Percentiles rank a stretch among this genome's conserved stretches.
Conservation (phyloP, 2,888 invertebrate genomes). For the Mimumesa dahlbomi region DNA sequence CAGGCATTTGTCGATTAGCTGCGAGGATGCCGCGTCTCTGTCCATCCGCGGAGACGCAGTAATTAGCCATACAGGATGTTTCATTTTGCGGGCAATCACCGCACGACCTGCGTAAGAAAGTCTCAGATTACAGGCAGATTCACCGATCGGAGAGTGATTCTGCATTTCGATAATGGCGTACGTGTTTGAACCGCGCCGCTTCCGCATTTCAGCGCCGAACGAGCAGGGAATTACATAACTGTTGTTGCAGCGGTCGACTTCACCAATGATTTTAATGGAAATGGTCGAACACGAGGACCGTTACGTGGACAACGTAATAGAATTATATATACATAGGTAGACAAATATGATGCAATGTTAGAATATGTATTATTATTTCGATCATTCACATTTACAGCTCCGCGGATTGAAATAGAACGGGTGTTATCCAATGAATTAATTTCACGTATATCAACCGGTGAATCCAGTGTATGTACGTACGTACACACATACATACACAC, state of each 20-base stretch:
- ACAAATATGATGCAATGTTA: background rate
- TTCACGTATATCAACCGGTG: no score
- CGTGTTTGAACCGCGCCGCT: constrained; percentile 11
- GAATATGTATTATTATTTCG: no score
- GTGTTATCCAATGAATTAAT: no score
- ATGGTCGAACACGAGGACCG: background rate
- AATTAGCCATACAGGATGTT: constrained; percentile 83
- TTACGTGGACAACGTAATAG: constrained; percentile 16
- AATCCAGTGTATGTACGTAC: no score
- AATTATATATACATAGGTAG: background rate
- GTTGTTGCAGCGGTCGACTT: constrained; percentile 22
- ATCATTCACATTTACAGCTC: no score
- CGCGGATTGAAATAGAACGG: no score
- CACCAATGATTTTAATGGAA: constrained; percentile 7
- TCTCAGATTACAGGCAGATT: background rate
- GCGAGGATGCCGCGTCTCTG: constrained; percentile 84
- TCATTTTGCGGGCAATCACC: constrained; percentile 85
- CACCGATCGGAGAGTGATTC: no score
- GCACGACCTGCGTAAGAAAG: constrained; percentile 82
- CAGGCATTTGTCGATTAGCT: constrained; percentile 87
- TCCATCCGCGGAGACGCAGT: constrained; percentile 86
- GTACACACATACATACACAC: no score
- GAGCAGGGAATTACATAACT: constrained; percentile 49
- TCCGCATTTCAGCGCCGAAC: constrained; percentile 48
- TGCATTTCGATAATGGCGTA: background rate